Evolutionary conservation across 2,113 vertebrate genomes (phyloP), one percentile per base, ranked within the genome.

Genomic region (Rhegmatorhina hoffmannsi): DNA sequence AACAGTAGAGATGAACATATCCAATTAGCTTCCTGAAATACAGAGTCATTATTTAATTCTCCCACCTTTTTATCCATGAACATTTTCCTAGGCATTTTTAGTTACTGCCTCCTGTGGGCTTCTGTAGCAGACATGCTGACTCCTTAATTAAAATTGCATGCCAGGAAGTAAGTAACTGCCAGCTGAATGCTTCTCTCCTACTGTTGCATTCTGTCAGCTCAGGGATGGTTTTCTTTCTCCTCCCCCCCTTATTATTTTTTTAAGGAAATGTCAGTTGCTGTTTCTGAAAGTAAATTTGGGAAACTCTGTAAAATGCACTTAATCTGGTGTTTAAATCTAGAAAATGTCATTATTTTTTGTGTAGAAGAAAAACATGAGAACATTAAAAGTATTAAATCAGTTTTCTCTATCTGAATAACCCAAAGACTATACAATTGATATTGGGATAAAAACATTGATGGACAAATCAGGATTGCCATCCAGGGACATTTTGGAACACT

Each of bases 131-230:
- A 94, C 97, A 96, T 79, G 96, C 97, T 97, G 97, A 95, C 92
- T 98, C 95, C 84, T 97, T 97, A 98, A 98, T 98, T 98, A 98
- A 97, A 97, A 97, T 94, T 95, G 94, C 94, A 96, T 97, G 94
- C 96, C 96, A 97, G 95, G 96, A 97, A 97, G 96, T 88, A 97
- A 96, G 94, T 66, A 88, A 94, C 94, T 94, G 96, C 93, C 97
- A 97, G 84, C 90, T 97, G 96, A 97, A 97, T 95, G 68, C 94
- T 97, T 96, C 86, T 96, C 95, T 97, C 97, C 95, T 92, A 89
- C 63, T 82, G 96, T 96, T 97, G 89, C 95, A 97, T 98, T 96
- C 97, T 97, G 97, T 97, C 96, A 95, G 95, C 87, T 94, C 40
- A 53, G 52, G 66, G 87, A 90, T 82, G 66, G 83, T 68, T 95